These are phyloP conservation scores for Escarpia spicata DNA, from an alignment of 2,888 invertebrate genomes.

Conservation along the genomic window DNA sequence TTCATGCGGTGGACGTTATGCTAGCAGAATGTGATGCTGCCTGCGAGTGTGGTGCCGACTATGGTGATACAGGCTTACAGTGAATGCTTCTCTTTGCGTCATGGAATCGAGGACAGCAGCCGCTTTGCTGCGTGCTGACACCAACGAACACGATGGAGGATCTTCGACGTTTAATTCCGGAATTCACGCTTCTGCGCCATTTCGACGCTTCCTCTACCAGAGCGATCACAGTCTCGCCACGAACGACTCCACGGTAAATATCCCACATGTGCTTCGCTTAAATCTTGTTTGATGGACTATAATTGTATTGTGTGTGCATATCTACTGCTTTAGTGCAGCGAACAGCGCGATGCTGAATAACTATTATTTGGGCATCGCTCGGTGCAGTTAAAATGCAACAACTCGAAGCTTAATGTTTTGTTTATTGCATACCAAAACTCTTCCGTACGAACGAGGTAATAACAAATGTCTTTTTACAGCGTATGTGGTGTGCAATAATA, in stretches of 20 bases:
- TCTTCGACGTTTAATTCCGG: neutral
- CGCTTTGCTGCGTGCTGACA: neutral
- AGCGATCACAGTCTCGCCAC: neutral
- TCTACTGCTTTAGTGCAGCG: neutral
- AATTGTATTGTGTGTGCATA: neutral
- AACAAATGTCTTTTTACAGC: neutral
- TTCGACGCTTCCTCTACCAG: conserved; percentile 7
- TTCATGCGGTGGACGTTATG: neutral
- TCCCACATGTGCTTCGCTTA: neutral
- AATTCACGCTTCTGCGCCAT: neutral
- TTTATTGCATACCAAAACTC: neutral
- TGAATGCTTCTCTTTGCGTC: neutral
- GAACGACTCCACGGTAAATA: neutral
- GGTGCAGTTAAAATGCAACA: neutral
- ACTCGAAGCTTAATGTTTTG: neutral
- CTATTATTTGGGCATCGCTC: neutral
- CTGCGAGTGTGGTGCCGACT: neutral
- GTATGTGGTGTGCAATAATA: neutral
- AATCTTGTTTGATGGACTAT: neutral
- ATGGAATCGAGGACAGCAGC: conserved; percentile 11
- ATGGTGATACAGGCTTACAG: neutral
- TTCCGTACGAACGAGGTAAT: neutral
- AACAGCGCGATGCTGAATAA: neutral
- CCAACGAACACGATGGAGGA: neutral
- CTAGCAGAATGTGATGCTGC: neutral